Evolutionary conservation across 2,113 vertebrate genomes (phyloP).

Genomic region (Okapia johnstoni): DNA sequence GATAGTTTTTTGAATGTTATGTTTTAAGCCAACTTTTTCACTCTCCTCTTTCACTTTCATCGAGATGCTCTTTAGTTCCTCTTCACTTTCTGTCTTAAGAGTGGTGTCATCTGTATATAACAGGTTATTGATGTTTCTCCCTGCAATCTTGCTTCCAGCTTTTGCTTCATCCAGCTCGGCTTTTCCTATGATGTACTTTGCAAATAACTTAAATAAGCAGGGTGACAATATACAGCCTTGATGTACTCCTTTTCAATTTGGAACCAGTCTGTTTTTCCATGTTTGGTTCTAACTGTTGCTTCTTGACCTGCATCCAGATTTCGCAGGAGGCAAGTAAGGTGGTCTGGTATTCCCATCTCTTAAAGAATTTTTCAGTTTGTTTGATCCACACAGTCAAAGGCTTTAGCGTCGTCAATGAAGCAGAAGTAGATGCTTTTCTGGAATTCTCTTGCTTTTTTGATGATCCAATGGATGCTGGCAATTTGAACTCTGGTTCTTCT

Average conservation of each 20-base stretch:
- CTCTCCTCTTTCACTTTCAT: background rate
- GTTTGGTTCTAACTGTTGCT: background rate
- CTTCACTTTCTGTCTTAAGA: background rate
- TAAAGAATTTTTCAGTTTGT: background rate
- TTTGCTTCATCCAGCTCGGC: background rate
- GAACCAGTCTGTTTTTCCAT: background rate
- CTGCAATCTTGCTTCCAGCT: background rate
- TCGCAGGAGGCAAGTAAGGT: background rate
- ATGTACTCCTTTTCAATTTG: background rate
- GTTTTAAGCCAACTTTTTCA: background rate
- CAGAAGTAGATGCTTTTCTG: background rate
- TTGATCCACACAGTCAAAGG: background rate
- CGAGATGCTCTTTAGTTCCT: background rate
- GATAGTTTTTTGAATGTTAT: background rate
- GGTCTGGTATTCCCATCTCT: background rate
- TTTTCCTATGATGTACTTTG: background rate
- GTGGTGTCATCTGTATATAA: background rate
- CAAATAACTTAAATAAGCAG: background rate
- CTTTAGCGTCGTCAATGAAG: background rate
- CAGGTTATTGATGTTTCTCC: background rate
- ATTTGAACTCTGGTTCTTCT: background rate
- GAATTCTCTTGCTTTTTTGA: background rate
- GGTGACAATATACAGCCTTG: background rate
- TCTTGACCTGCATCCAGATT: background rate
- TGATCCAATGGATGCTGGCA: background rate